Base-by-base conservation (phyloP, 1,140 invertebrate species). In the Drosophila hydei region DNA sequence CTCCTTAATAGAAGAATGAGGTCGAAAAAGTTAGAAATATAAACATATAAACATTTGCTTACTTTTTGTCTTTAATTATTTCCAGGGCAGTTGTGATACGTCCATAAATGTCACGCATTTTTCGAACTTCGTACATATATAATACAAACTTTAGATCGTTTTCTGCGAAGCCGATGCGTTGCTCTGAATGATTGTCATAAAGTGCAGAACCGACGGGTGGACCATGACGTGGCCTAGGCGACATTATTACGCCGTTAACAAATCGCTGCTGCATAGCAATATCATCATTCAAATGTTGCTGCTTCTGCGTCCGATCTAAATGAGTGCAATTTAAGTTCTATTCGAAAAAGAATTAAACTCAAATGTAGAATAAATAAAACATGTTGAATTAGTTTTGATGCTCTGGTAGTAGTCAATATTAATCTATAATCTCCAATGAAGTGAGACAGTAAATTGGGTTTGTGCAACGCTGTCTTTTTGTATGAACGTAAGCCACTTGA, bases 21-120 rank as follows among this genome's bases (percentile, higher is more conserved):
- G 8, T 36, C 9, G 5, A 27, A 3, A 50, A 3, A 9, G 7
- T 4, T 14, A n/a, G 36, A 9, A 0, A 23, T 8, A 6, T 9
- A 19, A 12, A 9, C 1, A 0, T 1, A 30, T 16, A 7, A 30
- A 9, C 7, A 8, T 12, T 3, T 12, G 43, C 59, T 54, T 27
- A 91, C 90, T 89, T 91, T 40, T 91, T 91, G 18, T 90, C 78
- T 51, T 78, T 85, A 21, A 91, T 89, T n/a, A 90, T 84, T 7
- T 91, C 89, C 6, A 91, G 69, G 3, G 83, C 84, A 6, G 75
- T 75, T 11, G 79, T 70, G 8, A 91, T 90, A 0, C 88, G 64
- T 7, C 90, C 89, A 59, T 91, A 91, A 4, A 91, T 90, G 42
- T 91, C 90, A 5, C 83, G 70, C 77, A 91, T 90, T 58, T 91